Conservation (phyloP, 2,888 invertebrate species). For the Pemphredon lugubris region DNA sequence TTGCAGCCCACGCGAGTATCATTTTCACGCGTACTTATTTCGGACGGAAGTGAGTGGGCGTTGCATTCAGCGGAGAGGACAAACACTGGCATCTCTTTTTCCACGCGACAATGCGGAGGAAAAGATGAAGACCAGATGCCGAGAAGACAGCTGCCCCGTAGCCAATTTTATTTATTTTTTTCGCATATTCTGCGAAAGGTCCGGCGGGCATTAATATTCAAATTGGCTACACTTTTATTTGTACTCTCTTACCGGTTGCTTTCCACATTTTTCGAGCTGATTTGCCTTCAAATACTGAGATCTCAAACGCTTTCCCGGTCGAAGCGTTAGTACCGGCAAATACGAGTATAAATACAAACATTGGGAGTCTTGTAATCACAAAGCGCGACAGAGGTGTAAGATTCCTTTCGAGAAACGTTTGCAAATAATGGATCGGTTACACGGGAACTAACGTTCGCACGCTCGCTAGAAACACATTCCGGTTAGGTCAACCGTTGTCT, state of each 20-base stretch:
- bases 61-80: neutral
- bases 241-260: slow-evolving; percentile 2
- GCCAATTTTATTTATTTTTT: neutral
- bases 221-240: slow-evolving; percentile 22
- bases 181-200: neutral
- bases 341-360: slow-evolving; percentile 38
- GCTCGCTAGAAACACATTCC: slow-evolving; percentile 22
- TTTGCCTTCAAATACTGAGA: neutral
- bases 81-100: neutral
- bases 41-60: slow-evolving; percentile 16
- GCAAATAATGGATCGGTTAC: slow-evolving; percentile 26
- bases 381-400: slow-evolving; percentile 24
- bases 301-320: slow-evolving; percentile 20
- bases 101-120: neutral
- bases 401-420: slow-evolving; percentile 35
- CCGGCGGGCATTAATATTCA: slow-evolving; percentile 20
- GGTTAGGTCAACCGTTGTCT: neutral
- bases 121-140: neutral
- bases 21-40: slow-evolving; percentile 2
- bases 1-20: neutral
- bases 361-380: slow-evolving; percentile 1
- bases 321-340: slow-evolving; percentile 26
- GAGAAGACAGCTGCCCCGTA: neutral
- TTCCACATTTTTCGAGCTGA: neutral
- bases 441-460: slow-evolving; percentile 39